Base-by-base conservation (phyloP, 2,797 vertebrate genomes). In the Psittacula echo region DNA sequence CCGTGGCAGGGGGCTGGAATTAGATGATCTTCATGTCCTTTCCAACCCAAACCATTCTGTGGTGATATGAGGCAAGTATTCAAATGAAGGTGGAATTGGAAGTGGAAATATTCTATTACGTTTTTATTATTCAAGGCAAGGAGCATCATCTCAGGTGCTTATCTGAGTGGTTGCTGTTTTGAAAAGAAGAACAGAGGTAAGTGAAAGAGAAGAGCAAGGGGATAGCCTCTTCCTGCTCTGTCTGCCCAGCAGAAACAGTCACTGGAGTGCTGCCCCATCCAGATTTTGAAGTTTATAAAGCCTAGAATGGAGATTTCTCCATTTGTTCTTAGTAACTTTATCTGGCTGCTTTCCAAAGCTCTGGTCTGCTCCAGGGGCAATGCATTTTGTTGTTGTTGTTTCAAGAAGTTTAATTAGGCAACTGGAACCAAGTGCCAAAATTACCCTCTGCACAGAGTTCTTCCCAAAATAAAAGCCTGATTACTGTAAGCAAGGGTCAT, bases 401-500 rank as follows among this genome's bases (percentile, higher is more conserved):
- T 87, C 0, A 0, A 94, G 75, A 85, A 92, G 61, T 92, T 92
- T 87, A 85, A 96, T 95, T 77, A 93, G 84, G 72, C 2, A 2
- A 77, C 81, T 90, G 53, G 84, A 95, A 85, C 12, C 5, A 2
- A 79, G 18, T 61, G 74, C 61, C 75, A 90, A 65, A 94, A 90
- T 92, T 79, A 94, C 22, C 27, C 14, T 88, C 51, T 79, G 47
- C 51, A 70, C 27, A 30, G 58, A 78, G 22, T 50, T 70, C 47
- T 91, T 79, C 61, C 61, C 34, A 77, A 92, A 90, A 93, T 47
- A 87, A 94, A 94, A 90, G 54, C 26, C 42, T 17, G 44, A 85
- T 91, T 90, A 82, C n/a, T 54, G 3, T 73, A 85, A 87, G 60
- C 61, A 85, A 89, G 54, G 37, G 30, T n/a, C 47, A 42, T 54